Percentiles rank a stretch among this genome's conserved stretches.
phyloP scores from a whole-genome alignment of 2,888 invertebrate genomes.

The Phaedon cochleariae region DNA sequence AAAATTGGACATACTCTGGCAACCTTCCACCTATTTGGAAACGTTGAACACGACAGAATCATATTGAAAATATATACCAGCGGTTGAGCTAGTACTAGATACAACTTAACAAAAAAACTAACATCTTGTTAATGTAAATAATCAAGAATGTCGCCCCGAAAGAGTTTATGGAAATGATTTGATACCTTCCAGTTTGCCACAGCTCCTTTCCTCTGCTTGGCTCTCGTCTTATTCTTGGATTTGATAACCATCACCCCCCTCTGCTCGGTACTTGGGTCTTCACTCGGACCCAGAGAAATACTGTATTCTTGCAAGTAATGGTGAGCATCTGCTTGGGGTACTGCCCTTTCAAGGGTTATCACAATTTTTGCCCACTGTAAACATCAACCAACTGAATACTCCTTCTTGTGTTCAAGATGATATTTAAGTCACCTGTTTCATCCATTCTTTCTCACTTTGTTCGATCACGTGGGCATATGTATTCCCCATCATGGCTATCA shows the following conservation, averaged over 20 bases:
- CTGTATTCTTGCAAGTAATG: slow-evolving; percentile 95
- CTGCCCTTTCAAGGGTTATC: slow-evolving; percentile 93
- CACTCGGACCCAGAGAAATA: slow-evolving; percentile 86
- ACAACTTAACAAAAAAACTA: too few species aligned
- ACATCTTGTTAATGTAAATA: too few species aligned
- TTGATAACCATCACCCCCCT: slow-evolving; percentile 98
- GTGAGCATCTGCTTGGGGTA: slow-evolving; percentile 88
- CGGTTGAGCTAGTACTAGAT: too few species aligned
- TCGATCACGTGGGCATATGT: slow-evolving; percentile 98
- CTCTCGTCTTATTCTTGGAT: slow-evolving; percentile 94
- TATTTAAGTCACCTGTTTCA: slow-evolving; percentile 82
- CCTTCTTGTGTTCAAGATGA: background rate
- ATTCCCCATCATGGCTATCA: slow-evolving; percentile 99
- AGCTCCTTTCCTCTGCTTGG: slow-evolving; percentile 95
- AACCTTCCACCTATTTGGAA: too few species aligned
- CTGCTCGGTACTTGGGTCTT: slow-evolving; percentile 83
- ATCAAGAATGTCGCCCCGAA: too few species aligned
- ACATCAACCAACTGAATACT: background rate
- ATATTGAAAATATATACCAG: too few species aligned
- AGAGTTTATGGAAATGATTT: too few species aligned
- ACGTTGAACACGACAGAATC: too few species aligned
- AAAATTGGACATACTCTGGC: too few species aligned
- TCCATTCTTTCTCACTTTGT: slow-evolving; percentile 98
- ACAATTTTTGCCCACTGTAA: slow-evolving; percentile 97
- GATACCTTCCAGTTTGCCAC: slow-evolving; percentile 95